phyloP scores from a whole-genome alignment of 23 tunicate genomes.

The Phallusia fumigata region DNA sequence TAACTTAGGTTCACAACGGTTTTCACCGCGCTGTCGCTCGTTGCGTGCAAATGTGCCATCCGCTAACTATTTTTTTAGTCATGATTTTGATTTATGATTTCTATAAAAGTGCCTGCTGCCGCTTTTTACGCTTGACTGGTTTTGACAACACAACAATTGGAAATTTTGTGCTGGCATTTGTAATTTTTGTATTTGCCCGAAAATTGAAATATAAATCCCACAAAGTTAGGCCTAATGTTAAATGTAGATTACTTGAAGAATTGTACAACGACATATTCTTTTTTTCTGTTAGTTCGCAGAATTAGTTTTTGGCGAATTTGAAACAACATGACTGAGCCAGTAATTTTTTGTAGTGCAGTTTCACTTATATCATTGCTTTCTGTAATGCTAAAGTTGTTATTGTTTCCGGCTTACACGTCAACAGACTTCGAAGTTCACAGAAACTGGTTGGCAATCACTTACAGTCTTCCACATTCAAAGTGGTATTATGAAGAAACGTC shows the following conservation, averaged over 20 bases:
- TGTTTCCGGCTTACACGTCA: slow-evolving; percentile 72
- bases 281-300: no score
- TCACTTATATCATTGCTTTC: not conserved
- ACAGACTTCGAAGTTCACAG: slow-evolving; percentile 99
- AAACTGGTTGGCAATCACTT: slow-evolving; percentile 96
- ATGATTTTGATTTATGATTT: not conserved
- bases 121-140: not conserved
- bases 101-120: not conserved
- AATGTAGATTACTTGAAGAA: no score
- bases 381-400: slow-evolving; percentile 39
- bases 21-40: not conserved
- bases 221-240: no score
- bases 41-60: not conserved
- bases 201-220: no score
- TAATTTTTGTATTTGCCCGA: no score
- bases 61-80: not conserved
- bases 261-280: no score
- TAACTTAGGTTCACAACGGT: no score
- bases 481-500: slow-evolving; percentile 95
- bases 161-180: not conserved
- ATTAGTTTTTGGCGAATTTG: no score
- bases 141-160: not conserved
- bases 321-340: slow-evolving; percentile 2
- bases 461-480: slow-evolving; percentile 47
- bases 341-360: not conserved